These are phyloP conservation scores for Uloborus plumipes DNA, from an alignment of 2,888 invertebrate genomes.

Conservation along the genomic window DNA sequence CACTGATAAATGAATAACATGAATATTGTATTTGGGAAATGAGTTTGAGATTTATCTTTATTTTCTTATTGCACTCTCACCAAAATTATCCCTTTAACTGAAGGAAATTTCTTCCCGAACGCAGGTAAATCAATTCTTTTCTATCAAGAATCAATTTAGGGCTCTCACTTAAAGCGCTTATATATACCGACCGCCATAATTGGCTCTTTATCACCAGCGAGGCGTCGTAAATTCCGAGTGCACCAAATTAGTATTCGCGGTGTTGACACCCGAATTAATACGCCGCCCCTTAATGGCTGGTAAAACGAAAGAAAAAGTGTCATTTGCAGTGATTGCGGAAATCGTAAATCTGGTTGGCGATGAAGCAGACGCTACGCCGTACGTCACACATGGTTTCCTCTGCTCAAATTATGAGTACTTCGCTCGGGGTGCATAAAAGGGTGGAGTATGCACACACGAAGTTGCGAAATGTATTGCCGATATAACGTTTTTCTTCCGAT, in stretches of 20 bases:
- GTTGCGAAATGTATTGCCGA: no score
- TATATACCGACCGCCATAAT: slow-evolving; percentile 17
- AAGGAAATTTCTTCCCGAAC: no score
- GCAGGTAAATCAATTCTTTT: slow-evolving; percentile 3
- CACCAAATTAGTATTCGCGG: slow-evolving; percentile 32
- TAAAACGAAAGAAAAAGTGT: slow-evolving; percentile 6
- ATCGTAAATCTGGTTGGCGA: slow-evolving; percentile 25
- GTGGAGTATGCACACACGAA: background rate
- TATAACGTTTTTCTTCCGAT: no score
- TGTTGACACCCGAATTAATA: slow-evolving; percentile 17
- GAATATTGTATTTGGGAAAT: no score
- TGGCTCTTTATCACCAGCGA: slow-evolving; percentile 24
- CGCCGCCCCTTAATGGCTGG: background rate
- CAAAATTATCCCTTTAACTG: no score
- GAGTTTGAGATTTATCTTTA: no score
- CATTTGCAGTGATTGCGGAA: slow-evolving; percentile 25
- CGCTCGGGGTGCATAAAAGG: background rate
- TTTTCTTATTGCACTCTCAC: no score
- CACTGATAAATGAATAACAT: no score
- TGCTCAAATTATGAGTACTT: background rate
- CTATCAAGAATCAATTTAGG: slow-evolving; percentile 41
- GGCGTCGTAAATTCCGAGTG: slow-evolving; percentile 6
- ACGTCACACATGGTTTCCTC: background rate
- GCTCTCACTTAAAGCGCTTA: background rate
- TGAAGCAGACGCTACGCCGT: no score